phyloP scores from a whole-genome alignment of 1,140 invertebrate species.

The Carcinoscorpius rotundicauda region DNA sequence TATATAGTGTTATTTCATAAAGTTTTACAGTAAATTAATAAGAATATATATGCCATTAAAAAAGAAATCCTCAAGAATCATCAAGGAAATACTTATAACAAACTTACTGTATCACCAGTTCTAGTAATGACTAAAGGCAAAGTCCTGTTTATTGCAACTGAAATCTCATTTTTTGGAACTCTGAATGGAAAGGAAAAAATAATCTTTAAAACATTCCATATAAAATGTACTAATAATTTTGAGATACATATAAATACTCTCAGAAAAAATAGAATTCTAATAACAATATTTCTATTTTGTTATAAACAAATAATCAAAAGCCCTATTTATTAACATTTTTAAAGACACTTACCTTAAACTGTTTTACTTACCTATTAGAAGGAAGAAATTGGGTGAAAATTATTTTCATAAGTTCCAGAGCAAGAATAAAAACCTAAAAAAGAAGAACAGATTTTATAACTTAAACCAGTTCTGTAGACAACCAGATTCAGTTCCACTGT shows the following conservation, averaged over 20 bases:
- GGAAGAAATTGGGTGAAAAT: conserved; percentile 30
- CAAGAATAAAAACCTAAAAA: conserved; percentile 31
- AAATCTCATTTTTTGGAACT: conserved; percentile 30
- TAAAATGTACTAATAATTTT: neutral
- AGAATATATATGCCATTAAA: too few species aligned
- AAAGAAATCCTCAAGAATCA: too few species aligned
- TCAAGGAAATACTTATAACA: neutral
- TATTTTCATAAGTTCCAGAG: conserved; percentile 30
- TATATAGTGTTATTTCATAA: too few species aligned
- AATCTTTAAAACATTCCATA: neutral
- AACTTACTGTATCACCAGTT: conserved; percentile 19
- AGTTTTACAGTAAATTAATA: too few species aligned
- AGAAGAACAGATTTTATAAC: conserved; percentile 14
- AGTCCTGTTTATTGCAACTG: conserved; percentile 23
- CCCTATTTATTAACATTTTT: too few species aligned
- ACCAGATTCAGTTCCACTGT: too few species aligned
- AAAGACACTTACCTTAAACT: too few species aligned
- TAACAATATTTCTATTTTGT: too few species aligned
- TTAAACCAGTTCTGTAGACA: too few species aligned
- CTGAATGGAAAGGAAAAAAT: conserved; percentile 22
- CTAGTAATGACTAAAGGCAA: conserved; percentile 19
- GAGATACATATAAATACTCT: too few species aligned
- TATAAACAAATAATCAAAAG: too few species aligned
- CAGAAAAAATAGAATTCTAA: too few species aligned
- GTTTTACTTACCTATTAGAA: neutral